Percentiles rank a stretch among this genome's conserved stretches.
Conservation (phyloP, 1,140 invertebrate species). For the Trichonephila clavipes region DNA sequence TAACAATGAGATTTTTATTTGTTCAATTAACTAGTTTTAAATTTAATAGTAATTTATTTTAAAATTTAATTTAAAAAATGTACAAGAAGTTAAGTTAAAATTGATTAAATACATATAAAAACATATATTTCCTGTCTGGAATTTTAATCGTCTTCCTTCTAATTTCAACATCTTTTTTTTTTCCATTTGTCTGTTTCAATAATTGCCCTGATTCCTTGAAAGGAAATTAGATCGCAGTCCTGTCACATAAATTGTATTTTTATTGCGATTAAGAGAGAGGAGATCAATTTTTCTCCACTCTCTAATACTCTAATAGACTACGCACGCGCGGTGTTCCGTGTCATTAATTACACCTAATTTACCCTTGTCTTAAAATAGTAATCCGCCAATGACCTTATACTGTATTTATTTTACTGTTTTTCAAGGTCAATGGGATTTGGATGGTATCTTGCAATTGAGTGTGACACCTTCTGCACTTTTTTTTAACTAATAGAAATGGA, state of each 20-base stretch:
- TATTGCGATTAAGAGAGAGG: not conserved
- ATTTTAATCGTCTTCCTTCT: too few species aligned
- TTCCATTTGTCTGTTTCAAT: not conserved
- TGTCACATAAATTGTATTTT: not conserved
- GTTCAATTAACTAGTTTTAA: too few species aligned
- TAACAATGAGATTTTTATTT: too few species aligned
- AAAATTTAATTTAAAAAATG: too few species aligned
- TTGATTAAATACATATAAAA: too few species aligned
- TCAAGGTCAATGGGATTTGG: not conserved
- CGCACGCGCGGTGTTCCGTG: not conserved
- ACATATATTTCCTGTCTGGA: too few species aligned
- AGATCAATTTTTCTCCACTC: not conserved
- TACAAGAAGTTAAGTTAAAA: too few species aligned
- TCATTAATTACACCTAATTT: not conserved
- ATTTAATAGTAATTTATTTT: too few species aligned
- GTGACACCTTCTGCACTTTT: too few species aligned
- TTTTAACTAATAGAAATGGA: too few species aligned
- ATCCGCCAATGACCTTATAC: not conserved
- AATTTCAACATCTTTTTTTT: too few species aligned
- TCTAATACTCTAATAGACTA: not conserved
- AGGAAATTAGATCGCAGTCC: not conserved
- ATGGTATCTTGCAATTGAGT: too few species aligned
- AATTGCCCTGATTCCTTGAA: not conserved
- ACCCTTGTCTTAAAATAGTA: not conserved
- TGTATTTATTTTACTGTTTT: not conserved